A percentile compares a stretch with the other conserved stretches of the same genome.
Evolutionary conservation across 2,888 invertebrate genomes (phyloP).

Genomic region (Ophraella communa): DNA sequence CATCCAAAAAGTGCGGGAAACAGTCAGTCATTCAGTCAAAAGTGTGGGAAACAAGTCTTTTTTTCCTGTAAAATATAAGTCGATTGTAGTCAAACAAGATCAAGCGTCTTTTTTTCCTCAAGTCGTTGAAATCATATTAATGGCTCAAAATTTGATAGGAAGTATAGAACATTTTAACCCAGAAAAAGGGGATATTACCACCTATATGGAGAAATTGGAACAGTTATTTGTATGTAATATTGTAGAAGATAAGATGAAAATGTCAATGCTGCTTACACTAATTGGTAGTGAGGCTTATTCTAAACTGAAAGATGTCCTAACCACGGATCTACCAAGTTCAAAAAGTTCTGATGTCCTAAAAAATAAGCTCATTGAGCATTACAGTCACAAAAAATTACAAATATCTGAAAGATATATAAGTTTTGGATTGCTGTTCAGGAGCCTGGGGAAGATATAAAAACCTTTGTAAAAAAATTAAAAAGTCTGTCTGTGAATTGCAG

Average conservation of each 20-base stretch:
- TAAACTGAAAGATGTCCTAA: background rate
- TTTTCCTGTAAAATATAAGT: too few relatives aligned
- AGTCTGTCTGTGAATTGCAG: background rate
- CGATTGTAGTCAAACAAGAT: too few relatives aligned
- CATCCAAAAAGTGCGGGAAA: too few relatives aligned
- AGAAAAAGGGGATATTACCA: background rate
- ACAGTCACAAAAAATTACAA: conserved; percentile 1
- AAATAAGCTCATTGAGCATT: background rate
- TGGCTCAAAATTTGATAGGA: too few relatives aligned
- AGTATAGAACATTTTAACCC: background rate
- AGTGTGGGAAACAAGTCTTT: too few relatives aligned
- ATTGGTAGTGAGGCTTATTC: conserved; percentile 7
- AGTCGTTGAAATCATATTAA: too few relatives aligned
- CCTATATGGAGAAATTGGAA: conserved; percentile 7
- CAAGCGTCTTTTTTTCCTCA: too few relatives aligned
- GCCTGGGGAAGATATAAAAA: conserved; percentile 5
- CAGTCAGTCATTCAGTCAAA: too few relatives aligned
- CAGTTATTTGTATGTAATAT: conserved; percentile 10
- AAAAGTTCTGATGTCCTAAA: background rate
- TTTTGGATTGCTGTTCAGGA: conserved; percentile 10
- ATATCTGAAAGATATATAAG: conserved; percentile 1
- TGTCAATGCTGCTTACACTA: conserved; percentile 6
- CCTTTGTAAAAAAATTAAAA: too few relatives aligned
- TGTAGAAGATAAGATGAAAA: conserved; percentile 1
- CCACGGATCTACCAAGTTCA: background rate